These are phyloP conservation scores for Herpailurus yagouaroundi DNA, from an alignment of 2,113 vertebrate genomes.

Conservation along the genomic window DNA sequence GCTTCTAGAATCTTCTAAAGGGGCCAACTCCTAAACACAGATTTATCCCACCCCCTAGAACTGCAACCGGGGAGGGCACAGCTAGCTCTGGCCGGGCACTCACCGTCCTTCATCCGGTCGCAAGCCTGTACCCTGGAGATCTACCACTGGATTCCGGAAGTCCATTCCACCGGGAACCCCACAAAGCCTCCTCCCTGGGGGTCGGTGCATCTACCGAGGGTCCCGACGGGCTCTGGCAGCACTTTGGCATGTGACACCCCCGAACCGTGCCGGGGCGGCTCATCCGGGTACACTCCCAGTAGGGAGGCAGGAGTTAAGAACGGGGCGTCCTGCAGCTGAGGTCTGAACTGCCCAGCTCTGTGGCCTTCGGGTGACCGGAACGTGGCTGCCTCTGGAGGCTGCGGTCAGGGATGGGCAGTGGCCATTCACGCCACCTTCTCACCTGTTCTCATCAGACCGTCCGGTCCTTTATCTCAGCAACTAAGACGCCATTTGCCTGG, in stretches of 20 bases:
- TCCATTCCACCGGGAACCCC: background rate
- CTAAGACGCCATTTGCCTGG: accelerated
- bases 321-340: accelerated
- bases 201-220: background rate
- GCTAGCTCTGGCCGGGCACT: too few species aligned
- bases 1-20: background rate
- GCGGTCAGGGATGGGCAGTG: background rate
- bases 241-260: accelerated
- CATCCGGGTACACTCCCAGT: background rate
- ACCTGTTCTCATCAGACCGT: background rate
- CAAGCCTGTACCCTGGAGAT: background rate
- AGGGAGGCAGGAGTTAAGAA: background rate
- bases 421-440: too few species aligned
- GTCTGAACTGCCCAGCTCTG: background rate
- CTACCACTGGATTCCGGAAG: background rate
- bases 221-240: background rate
- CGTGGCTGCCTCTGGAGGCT: background rate
- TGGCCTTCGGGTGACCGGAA: background rate
- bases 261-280: background rate
- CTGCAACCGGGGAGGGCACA: background rate
- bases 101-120: background rate
- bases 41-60: background rate
- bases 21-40: background rate
- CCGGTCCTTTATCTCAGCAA: background rate
- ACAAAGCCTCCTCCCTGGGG: background rate